Evolutionary conservation across 2,797 vertebrate species (phyloP).

Genomic region (Micrastur ruficollis): DNA sequence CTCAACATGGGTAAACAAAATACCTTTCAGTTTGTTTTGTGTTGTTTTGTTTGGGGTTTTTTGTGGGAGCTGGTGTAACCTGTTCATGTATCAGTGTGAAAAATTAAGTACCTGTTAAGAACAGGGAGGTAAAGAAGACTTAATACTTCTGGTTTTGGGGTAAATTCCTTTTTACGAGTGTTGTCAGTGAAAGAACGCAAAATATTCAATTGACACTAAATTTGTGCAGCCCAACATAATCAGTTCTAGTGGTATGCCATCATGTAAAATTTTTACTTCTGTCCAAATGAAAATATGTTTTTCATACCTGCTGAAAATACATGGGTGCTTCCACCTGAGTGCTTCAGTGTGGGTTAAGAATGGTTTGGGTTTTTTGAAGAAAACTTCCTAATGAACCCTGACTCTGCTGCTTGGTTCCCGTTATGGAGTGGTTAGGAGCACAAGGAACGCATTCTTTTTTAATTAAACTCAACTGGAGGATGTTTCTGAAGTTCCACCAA

Average conservation of each 20-base stretch:
- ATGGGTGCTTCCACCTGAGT: not conserved
- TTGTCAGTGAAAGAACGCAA: not conserved
- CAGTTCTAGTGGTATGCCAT: not conserved
- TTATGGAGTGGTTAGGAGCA: not conserved
- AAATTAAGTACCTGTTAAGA: not conserved
- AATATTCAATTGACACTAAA: not conserved
- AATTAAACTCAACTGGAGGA: not conserved
- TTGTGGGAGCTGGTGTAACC: not conserved
- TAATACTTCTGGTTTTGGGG: not conserved
- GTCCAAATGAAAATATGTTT: not conserved
- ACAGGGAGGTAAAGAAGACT: not conserved
- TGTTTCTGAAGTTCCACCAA: not conserved
- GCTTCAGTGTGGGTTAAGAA: not conserved
- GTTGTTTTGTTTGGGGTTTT: too few relatives aligned
- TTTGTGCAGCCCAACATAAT: not conserved
- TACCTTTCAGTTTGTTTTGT: not conserved
- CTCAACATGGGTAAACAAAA: not conserved
- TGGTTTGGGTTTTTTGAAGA: not conserved
- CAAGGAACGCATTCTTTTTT: not conserved
- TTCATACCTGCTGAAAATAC: not conserved
- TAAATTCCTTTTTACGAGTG: not conserved
- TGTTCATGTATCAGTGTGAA: not conserved
- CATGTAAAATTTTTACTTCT: not conserved
- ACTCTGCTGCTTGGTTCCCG: not conserved
- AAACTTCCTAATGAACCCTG: not conserved